Percentiles rank a stretch among this genome's conserved stretches.
These are phyloP conservation scores for Agrochola lota DNA, from an alignment of 2,888 invertebrate species.

Conservation along the genomic window DNA sequence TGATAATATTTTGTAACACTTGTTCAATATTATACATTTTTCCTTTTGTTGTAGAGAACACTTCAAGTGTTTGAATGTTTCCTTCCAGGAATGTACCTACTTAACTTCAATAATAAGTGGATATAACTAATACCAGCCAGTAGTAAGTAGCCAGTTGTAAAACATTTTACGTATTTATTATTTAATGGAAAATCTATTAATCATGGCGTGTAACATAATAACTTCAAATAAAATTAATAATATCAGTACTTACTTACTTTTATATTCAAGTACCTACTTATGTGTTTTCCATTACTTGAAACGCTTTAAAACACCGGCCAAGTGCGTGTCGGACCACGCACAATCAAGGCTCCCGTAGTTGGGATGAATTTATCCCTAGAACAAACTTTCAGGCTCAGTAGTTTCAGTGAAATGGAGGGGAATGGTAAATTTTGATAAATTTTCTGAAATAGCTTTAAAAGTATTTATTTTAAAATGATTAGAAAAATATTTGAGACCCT, in stretches of 20 bases:
- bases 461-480: too few relatives aligned
- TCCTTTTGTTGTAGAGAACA: conserved; percentile 8
- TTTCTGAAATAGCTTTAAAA: too few relatives aligned
- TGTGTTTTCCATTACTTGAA: conserved; percentile 5
- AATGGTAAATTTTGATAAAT: too few relatives aligned
- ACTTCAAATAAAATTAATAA: not conserved
- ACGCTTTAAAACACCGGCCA: not conserved
- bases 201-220: not conserved
- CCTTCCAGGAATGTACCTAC: conserved; percentile 3
- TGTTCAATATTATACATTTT: conserved; percentile 38
- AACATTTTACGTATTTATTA: conserved; percentile 1
- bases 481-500: too few relatives aligned
- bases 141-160: not conserved
- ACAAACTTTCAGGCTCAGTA: too few relatives aligned
- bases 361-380: too few relatives aligned
- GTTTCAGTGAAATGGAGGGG: too few relatives aligned
- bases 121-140: not conserved
- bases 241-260: conserved; percentile 13
- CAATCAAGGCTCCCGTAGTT: too few relatives aligned
- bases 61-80: conserved; percentile 15
- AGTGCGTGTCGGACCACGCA: too few relatives aligned
- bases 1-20: conserved; percentile 37
- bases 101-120: conserved; percentile 6
- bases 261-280: not conserved
- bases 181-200: not conserved